phyloP scores from a whole-genome alignment of 2,113 vertebrate species.

The Corythoichthys haematopterus region DNA sequence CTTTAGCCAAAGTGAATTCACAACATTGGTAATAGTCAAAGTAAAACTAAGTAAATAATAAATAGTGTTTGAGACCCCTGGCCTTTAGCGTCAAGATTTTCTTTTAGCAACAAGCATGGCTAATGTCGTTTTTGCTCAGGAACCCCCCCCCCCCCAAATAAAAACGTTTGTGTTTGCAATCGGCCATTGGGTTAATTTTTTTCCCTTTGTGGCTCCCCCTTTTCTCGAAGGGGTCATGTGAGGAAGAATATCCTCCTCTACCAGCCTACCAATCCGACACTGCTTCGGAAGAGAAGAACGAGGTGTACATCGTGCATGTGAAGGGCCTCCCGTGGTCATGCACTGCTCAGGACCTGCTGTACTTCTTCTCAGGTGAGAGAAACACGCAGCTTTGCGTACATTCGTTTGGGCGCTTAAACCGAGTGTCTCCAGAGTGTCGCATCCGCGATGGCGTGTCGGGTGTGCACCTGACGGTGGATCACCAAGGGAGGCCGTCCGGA shows the following conservation, averaged over 20 bases:
- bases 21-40: no score
- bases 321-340: slow-evolving; percentile 86
- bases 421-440: slow-evolving; percentile 75
- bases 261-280: slow-evolving; percentile 58
- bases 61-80: no score
- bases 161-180: no score
- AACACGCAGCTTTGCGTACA: no score
- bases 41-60: no score
- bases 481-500: slow-evolving; percentile 79
- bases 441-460: slow-evolving; percentile 81
- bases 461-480: slow-evolving; percentile 80
- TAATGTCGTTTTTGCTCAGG: no score
- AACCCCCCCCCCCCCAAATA: no score
- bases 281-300: slow-evolving; percentile 50
- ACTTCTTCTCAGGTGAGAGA: slow-evolving; percentile 87
- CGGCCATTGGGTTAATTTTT: no score
- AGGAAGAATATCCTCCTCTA: slow-evolving; percentile 73
- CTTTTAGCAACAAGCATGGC: no score
- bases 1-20: no score
- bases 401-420: no score
- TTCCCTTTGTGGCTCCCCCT: not conserved
- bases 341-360: slow-evolving; percentile 79
- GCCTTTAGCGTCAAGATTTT: no score
- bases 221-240: slow-evolving; percentile 56
- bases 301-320: slow-evolving; percentile 80